phyloP scores from a whole-genome alignment of 2,888 invertebrate species.

The Epicampocera succincta region DNA sequence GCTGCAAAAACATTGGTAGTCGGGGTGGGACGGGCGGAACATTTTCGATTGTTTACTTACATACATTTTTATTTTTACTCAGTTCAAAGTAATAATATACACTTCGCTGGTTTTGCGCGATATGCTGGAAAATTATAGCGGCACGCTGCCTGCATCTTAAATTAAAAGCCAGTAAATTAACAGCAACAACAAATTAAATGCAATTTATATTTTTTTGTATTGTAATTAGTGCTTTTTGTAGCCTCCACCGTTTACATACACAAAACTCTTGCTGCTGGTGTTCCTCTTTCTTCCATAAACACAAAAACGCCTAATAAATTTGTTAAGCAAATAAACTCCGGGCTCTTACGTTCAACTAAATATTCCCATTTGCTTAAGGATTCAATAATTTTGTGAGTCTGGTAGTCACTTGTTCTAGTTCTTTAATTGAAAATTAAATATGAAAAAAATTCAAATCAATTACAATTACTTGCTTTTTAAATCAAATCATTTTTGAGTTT shows the following conservation, averaged over 20 bases:
- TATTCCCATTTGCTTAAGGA: constrained; percentile 27
- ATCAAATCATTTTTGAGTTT: constrained; percentile 40
- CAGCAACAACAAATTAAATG: constrained; percentile 37
- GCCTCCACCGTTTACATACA: not conserved
- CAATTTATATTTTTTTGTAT: constrained; percentile 44
- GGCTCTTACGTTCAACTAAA: constrained; percentile 25
- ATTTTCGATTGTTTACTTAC: not conserved
- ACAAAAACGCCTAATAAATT: constrained; percentile 12
- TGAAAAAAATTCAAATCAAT: constrained; percentile 19
- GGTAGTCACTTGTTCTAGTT: constrained; percentile 62
- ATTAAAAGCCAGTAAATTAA: constrained; percentile 34
- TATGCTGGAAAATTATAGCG: constrained; percentile 68
- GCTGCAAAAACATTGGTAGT: not conserved
- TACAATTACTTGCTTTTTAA: constrained; percentile 39
- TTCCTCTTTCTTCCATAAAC: not conserved
- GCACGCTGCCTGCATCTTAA: constrained; percentile 70
- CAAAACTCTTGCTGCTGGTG: not conserved
- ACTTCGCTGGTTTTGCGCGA: constrained; percentile 65
- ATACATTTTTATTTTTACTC: constrained; percentile 12
- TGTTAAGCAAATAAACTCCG: constrained; percentile 2
- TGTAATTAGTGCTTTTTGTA: not conserved
- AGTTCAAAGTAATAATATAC: constrained; percentile 56
- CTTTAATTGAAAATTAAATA: constrained; percentile 16
- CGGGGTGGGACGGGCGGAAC: no score
- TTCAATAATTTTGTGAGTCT: constrained; percentile 30